phyloP scores from a whole-genome alignment of 2,888 invertebrate species.

The Macrostomum cliftonense region DNA sequence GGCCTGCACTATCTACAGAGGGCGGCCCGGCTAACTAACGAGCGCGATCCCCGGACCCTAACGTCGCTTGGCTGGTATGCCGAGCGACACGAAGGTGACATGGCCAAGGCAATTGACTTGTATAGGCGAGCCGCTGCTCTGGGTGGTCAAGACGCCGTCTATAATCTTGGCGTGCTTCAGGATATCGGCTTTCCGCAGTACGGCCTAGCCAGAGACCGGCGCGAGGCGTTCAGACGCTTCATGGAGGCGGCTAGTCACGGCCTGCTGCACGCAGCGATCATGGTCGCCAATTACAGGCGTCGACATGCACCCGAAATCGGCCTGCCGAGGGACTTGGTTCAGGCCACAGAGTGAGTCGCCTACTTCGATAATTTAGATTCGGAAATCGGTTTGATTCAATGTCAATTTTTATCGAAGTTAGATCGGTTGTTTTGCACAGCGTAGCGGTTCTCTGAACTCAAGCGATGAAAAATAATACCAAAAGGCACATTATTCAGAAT shows the following conservation, averaged over 20 bases:
- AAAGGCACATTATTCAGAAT: too few species aligned
- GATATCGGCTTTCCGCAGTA: too few species aligned
- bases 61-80: slow-evolving; percentile 33
- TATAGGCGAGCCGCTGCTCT: slow-evolving; percentile 19
- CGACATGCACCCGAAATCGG: slow-evolving; percentile 19
- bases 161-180: slow-evolving; percentile 22
- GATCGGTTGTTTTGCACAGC: too few species aligned
- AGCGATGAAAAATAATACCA: too few species aligned
- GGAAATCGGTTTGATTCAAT: too few species aligned
- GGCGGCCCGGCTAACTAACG: background rate
- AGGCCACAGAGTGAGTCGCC: slow-evolving; percentile 22
- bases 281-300: slow-evolving; percentile 21
- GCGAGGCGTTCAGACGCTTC: slow-evolving; percentile 20
- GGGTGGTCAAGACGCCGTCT: slow-evolving; percentile 25
- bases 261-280: slow-evolving; percentile 25
- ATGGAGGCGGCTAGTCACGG: slow-evolving; percentile 20
- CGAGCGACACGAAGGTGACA: slow-evolving; percentile 20
- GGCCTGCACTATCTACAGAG: background rate
- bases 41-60: slow-evolving; percentile 20
- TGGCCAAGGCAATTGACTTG: slow-evolving; percentile 20
- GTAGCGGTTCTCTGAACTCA: too few species aligned
- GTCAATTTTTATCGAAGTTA: too few species aligned
- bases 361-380: too few species aligned
- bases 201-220: too few species aligned
- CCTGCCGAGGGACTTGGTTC: slow-evolving; percentile 14